Evolutionary conservation across 2,888 invertebrate species (phyloP).

Genomic region (Frankliniella intonsa): DNA sequence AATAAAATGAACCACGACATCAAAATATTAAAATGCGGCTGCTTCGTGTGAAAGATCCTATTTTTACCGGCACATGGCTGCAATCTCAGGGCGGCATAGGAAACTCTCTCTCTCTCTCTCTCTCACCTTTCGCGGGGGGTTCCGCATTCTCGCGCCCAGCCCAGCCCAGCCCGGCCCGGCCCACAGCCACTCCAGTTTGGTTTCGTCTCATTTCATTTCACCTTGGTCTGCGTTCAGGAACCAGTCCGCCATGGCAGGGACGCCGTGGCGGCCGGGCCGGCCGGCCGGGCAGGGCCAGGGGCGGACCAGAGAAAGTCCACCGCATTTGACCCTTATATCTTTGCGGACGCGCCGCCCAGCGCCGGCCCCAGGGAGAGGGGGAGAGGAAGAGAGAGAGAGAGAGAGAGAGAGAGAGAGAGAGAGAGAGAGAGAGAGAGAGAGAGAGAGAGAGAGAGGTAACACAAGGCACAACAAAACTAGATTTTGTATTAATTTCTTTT

Average conservation of each 20-base stretch:
- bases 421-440: too few relatives aligned
- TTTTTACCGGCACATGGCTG: too few relatives aligned
- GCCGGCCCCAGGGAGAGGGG: background rate
- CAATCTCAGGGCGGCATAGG: too few relatives aligned
- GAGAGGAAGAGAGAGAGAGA: background rate
- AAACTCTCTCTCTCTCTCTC: constrained; percentile 28
- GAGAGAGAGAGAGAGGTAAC: too few relatives aligned
- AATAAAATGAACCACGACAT: too few relatives aligned
- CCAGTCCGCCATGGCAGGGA: background rate
- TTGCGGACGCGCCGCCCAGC: background rate
- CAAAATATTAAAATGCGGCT: too few relatives aligned
- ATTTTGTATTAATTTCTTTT: too few relatives aligned
- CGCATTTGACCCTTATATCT: constrained; percentile 17
- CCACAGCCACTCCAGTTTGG: constrained; percentile 33
- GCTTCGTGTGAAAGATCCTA: too few relatives aligned
- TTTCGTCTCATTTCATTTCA: constrained; percentile 36
- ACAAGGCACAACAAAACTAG: too few relatives aligned
- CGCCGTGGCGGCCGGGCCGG: background rate
- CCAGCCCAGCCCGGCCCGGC: background rate
- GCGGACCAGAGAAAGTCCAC: background rate
- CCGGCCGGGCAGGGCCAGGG: background rate
- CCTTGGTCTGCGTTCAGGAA: constrained; percentile 15
- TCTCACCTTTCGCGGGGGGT: background rate
- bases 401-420: background rate
- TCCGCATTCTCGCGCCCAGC: background rate